phyloP scores from a whole-genome alignment of 2,888 invertebrate genomes.

The Phaedon cochleariae region DNA sequence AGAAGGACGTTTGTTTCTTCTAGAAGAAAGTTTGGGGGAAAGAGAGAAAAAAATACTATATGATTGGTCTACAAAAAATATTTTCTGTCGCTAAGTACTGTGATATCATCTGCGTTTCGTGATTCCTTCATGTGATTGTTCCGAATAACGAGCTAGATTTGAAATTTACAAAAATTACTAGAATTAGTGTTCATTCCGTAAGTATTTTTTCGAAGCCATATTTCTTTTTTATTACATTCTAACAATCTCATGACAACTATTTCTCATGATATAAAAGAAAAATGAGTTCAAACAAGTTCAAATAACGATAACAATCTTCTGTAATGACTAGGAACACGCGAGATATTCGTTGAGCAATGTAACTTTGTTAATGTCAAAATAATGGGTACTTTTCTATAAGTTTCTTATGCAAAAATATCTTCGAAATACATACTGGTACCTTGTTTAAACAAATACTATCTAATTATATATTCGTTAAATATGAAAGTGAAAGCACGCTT shows the following conservation, averaged over 20 bases:
- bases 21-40: no score
- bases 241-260: conserved; percentile 9
- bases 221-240: background rate
- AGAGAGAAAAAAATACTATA: no score
- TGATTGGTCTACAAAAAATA: no score
- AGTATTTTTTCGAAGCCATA: background rate
- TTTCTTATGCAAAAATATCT: conserved; percentile 19
- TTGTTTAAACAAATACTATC: background rate
- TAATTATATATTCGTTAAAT: background rate
- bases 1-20: no score
- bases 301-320: conserved; percentile 8
- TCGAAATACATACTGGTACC: background rate
- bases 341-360: conserved; percentile 16
- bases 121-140: no score
- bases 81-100: no score
- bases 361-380: conserved; percentile 16
- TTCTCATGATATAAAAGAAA: conserved; percentile 12
- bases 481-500: background rate
- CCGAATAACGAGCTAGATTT: no score
- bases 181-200: background rate
- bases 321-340: conserved; percentile 19
- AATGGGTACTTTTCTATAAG: conserved; percentile 11
- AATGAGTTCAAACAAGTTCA: conserved; percentile 13
- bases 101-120: no score
- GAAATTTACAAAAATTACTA: background rate